A percentile compares a stretch with the other conserved stretches of the same genome.
Evolutionary conservation across 2,113 vertebrate genomes (phyloP).

Genomic region (Scomber japonicus): DNA sequence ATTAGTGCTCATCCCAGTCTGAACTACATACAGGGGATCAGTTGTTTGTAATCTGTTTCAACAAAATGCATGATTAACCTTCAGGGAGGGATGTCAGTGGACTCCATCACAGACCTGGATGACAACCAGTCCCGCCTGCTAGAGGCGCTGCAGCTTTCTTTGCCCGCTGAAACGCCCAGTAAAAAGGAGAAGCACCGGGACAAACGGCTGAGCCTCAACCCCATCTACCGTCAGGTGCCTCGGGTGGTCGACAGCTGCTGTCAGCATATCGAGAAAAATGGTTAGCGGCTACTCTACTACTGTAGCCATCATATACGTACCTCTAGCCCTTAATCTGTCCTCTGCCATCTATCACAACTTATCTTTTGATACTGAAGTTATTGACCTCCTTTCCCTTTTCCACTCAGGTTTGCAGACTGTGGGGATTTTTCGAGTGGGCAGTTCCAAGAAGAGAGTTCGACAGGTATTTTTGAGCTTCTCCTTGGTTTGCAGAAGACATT

Average conservation of each 20-base stretch:
- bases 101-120: slow-evolving; percentile 98
- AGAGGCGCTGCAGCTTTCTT: slow-evolving; percentile 96
- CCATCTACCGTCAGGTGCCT: slow-evolving; percentile 98
- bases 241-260: slow-evolving; percentile 98
- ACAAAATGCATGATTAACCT: background rate
- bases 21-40: background rate
- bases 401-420: slow-evolving; percentile 94
- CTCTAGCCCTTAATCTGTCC: background rate
- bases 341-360: background rate
- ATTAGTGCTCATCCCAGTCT: background rate
- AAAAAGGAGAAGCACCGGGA: slow-evolving; percentile 97
- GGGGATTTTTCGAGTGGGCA: slow-evolving; percentile 98
- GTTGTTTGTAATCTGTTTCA: background rate
- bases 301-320: no score
- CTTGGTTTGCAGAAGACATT: no score
- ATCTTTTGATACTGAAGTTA: background rate
- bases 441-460: slow-evolving; percentile 98
- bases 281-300: slow-evolving; percentile 77
- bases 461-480: slow-evolving; percentile 80
- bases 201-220: slow-evolving; percentile 97
- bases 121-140: slow-evolving; percentile 96
- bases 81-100: slow-evolving; percentile 98
- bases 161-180: slow-evolving; percentile 91
- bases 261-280: slow-evolving; percentile 96
- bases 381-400: background rate